Evolutionary conservation across 1,140 invertebrate species (phyloP), one percentile per base, ranked within the genome.

Genomic region (Antheraea mylitta): DNA sequence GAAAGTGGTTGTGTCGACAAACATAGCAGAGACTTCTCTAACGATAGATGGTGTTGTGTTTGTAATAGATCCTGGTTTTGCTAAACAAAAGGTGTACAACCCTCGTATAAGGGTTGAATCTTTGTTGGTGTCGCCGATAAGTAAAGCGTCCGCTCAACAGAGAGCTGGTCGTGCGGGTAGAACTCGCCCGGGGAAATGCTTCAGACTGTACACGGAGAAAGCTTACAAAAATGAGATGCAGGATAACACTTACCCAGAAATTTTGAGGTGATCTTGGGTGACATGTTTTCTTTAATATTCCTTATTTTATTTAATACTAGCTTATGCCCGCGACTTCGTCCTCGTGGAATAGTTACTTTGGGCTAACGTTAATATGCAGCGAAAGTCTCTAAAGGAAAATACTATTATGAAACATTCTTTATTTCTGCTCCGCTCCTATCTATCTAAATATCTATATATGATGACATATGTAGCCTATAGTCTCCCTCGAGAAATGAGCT

Each of bases 11-110:
- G 98, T 99, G 0, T 99, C 99, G 0, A 99, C 99, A 0, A 99
- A 99, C 86, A 99, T 99, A 78, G 99, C 99, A 0, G 99, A 99
- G 94, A 99, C 99, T 0, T 99, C 99, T 0, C 93, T 99, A 6
- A 99, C 99, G 0, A 99, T 99, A 81, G 99, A 99, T 86, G 99
- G 99, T 69, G 98, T 99, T n/a, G 99, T 99, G 7, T 99, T 99
- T 93, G 99, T 99, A 0, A 99, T 99, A 84, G 99, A 99, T 94
- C 99, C 99, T n/a, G 99, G 99, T 16, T 99, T 99, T 94, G 98
- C 99, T 0, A 99, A 99, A 90, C 99, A 99, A 90, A 99, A 90
- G 68, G 88, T 90, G 58, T 90, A 89, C 66, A 90, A 91, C 45
- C 89, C 89, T 2, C 78, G 89, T n/a, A 88, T 90, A 62, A 75